Evolutionary conservation across 2,888 invertebrate species (phyloP).

Genomic region (Tenthredo amoena): DNA sequence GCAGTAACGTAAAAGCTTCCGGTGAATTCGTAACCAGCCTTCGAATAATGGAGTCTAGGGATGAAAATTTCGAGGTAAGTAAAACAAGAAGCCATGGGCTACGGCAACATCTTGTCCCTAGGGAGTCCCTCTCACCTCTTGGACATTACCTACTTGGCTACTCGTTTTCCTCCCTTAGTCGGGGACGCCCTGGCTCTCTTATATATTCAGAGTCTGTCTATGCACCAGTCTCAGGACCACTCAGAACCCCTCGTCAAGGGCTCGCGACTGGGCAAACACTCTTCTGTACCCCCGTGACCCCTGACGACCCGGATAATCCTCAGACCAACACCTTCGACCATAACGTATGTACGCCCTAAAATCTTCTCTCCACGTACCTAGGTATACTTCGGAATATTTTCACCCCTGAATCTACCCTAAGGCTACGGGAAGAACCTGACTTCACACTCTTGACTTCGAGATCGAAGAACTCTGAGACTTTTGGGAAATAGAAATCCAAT

Average conservation of each 20-base stretch:
- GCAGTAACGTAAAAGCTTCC: background rate
- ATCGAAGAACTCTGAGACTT: background rate
- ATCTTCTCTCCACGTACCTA: constrained; percentile 6
- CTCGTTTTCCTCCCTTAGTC: constrained; percentile 38
- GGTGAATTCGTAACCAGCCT: background rate
- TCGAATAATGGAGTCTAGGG: constrained; percentile 37
- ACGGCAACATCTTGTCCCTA: constrained; percentile 4
- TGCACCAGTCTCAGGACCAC: constrained; percentile 46
- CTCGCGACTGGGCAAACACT: constrained; percentile 49
- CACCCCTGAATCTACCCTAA: background rate
- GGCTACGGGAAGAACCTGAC: background rate
- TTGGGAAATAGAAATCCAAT: background rate
- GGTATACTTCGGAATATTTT: background rate
- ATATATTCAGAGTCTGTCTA: constrained; percentile 47
- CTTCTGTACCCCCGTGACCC: constrained; percentile 47
- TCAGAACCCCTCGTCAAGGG: constrained; percentile 45
- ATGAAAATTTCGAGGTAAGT: constrained; percentile 42
- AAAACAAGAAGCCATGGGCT: constrained; percentile 38
- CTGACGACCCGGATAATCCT: constrained; percentile 1
- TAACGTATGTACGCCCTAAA: background rate
- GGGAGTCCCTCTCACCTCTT: constrained; percentile 34
- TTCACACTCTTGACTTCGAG: background rate
- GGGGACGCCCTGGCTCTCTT: constrained; percentile 23
- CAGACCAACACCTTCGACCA: constrained; percentile 22
- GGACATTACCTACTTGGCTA: constrained; percentile 38